phyloP scores from a whole-genome alignment of 2,113 vertebrate genomes.

The Colinus virginianus region DNA sequence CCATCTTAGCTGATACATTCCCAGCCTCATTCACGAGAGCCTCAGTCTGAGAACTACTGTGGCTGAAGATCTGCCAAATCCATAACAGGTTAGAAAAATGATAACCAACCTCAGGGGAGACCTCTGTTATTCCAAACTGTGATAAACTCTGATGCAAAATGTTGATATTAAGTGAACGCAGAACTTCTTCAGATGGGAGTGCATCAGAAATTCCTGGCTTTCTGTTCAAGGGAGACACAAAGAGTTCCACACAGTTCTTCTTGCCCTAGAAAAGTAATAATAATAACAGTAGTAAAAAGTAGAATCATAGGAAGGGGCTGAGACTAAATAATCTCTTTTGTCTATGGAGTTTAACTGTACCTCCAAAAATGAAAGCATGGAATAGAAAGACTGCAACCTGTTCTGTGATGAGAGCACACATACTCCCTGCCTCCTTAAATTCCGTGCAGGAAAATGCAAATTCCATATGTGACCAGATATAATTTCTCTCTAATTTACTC shows the following conservation, averaged over 20 bases:
- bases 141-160: conserved; percentile 88
- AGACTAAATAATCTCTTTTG: not conserved
- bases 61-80: not conserved
- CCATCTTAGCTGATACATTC: not conserved
- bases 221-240: conserved; percentile 86
- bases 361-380: not conserved
- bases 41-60: not conserved
- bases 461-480: rapidly evolving
- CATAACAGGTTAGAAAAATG: not conserved
- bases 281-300: too few relatives aligned
- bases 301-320: not conserved
- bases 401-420: not conserved
- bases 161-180: conserved; percentile 91
- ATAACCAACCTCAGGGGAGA: conserved; percentile 89
- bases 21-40: not conserved
- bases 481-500: not conserved
- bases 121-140: conserved; percentile 90
- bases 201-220: conserved; percentile 83
- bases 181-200: conserved; percentile 88
- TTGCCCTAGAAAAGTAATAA: conserved; percentile 78
- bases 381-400: not conserved
- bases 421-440: not conserved
- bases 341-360: not conserved
- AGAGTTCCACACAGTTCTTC: conserved; percentile 92
- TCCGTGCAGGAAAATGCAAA: not conserved